Percentiles rank a stretch among this genome's conserved stretches.
phyloP scores from a whole-genome alignment of 2,888 invertebrate genomes.

The Zonitis immaculata region DNA sequence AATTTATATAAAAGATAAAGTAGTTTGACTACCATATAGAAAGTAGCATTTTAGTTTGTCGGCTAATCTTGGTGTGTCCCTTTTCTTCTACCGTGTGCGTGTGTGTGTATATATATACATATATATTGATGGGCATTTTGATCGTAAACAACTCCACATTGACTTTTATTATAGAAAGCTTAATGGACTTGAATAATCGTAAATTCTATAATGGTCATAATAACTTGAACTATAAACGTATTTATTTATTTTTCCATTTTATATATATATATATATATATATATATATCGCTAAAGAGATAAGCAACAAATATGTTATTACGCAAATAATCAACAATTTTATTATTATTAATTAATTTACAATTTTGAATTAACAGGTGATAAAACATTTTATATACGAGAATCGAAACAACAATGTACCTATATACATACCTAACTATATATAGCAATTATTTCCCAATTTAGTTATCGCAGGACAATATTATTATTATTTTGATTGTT shows the following conservation, averaged over 20 bases:
- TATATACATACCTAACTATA: too few species aligned
- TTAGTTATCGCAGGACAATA: not conserved
- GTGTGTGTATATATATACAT: too few species aligned
- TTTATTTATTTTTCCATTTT: constrained; percentile 22
- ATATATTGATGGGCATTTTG: constrained; percentile 31
- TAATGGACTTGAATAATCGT: constrained; percentile 40
- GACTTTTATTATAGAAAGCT: constrained; percentile 42
- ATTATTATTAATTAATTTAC: too few species aligned
- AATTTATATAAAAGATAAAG: constrained; percentile 43
- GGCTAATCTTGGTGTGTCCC: constrained; percentile 14
- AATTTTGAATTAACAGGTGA: too few species aligned
- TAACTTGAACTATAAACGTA: constrained; percentile 30
- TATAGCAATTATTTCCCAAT: not conserved
- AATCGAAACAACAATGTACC: too few species aligned
- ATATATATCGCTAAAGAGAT: constrained; percentile 10
- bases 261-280: too few species aligned
- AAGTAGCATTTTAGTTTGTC: constrained; percentile 30
- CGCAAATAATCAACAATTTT: constrained; percentile 11
- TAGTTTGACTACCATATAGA: constrained; percentile 37
- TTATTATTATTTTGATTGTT: constrained; percentile 20
- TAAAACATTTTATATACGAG: too few species aligned
- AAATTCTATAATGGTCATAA: constrained; percentile 35
- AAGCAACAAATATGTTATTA: constrained; percentile 13
- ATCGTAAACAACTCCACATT: constrained; percentile 37
- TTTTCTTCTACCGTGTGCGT: constrained; percentile 20